Evolutionary conservation across 2,113 vertebrate genomes (phyloP).

Genomic region (Colossoma macropomum): DNA sequence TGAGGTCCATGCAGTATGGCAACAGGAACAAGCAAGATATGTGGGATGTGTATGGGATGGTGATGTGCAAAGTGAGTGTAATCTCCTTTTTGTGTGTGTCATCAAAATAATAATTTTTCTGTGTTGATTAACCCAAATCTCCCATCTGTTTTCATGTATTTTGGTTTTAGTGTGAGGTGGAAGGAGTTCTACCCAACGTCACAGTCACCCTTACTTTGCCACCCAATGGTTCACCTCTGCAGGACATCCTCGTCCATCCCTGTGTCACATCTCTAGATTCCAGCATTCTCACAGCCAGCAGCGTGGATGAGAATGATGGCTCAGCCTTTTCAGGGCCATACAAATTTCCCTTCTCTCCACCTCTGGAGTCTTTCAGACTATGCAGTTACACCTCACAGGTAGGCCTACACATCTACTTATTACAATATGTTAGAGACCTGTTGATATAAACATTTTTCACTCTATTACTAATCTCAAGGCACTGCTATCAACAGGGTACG

Average conservation of each 20-base stretch:
- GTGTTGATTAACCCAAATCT: not conserved
- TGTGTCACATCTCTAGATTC: constrained; percentile 91
- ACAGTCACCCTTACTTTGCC: constrained; percentile 88
- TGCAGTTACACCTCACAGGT: constrained; percentile 95
- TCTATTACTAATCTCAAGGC: not conserved
- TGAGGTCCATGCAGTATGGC: constrained; percentile 91
- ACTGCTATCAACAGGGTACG: not conserved
- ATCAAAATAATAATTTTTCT: not conserved
- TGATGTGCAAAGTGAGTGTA: constrained; percentile 88
- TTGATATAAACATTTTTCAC: not conserved
- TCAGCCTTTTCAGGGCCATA: constrained; percentile 91
- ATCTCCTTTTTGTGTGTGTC: not conserved
- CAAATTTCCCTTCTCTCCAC: constrained; percentile 92
- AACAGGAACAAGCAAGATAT: constrained; percentile 82
- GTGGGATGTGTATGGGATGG: constrained; percentile 91
- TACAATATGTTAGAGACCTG: not conserved
- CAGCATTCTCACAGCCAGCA: constrained; percentile 85
- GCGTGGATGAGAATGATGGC: constrained; percentile 82
- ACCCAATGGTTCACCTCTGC: constrained; percentile 88
- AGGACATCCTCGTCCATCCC: constrained; percentile 90
- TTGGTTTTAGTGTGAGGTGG: constrained; percentile 87
- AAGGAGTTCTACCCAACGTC: constrained; percentile 88
- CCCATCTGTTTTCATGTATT: constrained; percentile 19
- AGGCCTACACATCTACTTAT: constrained; percentile 28
- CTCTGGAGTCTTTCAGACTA: constrained; percentile 87